Conservation (phyloP, 2,888 invertebrate species). For the Melinaea marsaeus region DNA sequence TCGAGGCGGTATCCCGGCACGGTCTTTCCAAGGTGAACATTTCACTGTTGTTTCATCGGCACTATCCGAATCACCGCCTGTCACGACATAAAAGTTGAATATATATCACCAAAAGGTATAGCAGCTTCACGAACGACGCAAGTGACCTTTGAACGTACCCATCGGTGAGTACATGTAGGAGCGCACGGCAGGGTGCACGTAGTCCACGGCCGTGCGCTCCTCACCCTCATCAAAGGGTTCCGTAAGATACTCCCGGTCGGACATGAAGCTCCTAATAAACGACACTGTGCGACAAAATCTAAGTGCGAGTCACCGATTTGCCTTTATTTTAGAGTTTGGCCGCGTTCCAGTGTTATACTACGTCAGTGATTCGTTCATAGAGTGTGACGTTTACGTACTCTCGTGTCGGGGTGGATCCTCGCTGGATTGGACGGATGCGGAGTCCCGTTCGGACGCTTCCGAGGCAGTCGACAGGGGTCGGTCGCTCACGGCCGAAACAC, state of each 20-base stretch:
- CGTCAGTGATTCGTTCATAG: constrained; percentile 69
- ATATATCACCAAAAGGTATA: constrained; percentile 37
- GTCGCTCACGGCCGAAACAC: constrained; percentile 64
- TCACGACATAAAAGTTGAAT: constrained; percentile 58
- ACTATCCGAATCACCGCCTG: constrained; percentile 80
- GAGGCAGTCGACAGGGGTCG: constrained; percentile 72
- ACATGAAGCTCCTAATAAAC: constrained; percentile 71
- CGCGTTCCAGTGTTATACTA: constrained; percentile 67
- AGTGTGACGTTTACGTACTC: constrained; percentile 67
- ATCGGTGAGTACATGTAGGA: constrained; percentile 76
- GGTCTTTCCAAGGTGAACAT: constrained; percentile 71
- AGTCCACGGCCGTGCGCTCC: constrained; percentile 65
- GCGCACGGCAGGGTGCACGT: constrained; percentile 72
- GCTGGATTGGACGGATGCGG: constrained; percentile 73
- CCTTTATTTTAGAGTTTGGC: constrained; percentile 75
- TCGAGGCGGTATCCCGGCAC: constrained; percentile 57
- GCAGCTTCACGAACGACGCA: constrained; percentile 51
- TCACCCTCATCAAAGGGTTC: constrained; percentile 70
- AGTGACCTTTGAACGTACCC: constrained; percentile 58
- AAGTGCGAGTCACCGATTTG: constrained; percentile 67
- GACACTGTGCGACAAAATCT: constrained; percentile 74
- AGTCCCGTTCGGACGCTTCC: constrained; percentile 70
- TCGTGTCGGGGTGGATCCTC: constrained; percentile 72
- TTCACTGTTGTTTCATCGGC: constrained; percentile 80
- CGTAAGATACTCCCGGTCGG: constrained; percentile 74